Evolutionary conservation across 2,113 vertebrate species (phyloP).

Genomic region (Stomatorhinus ivindoensis): DNA sequence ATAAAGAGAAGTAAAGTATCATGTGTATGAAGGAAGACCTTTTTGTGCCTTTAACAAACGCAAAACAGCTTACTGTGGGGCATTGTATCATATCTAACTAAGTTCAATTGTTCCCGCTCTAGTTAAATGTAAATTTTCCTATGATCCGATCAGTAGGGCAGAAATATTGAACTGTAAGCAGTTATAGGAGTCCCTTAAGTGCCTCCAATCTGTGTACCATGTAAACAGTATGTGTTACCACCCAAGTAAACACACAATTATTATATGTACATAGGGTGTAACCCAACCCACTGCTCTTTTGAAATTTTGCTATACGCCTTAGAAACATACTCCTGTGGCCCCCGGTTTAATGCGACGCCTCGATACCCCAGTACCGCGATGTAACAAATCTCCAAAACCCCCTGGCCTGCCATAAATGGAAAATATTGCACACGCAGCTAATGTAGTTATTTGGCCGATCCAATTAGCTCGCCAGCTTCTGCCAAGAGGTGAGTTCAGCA

Average conservation of each 20-base stretch:
- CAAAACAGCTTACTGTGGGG: neutral
- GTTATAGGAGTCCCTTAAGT: neutral
- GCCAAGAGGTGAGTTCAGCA: neutral
- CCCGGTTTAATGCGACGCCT: too few relatives aligned
- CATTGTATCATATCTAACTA: neutral
- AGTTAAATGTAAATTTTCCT: neutral
- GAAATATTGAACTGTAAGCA: neutral
- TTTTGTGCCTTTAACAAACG: neutral
- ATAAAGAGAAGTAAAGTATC: neutral
- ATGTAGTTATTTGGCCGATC: neutral
- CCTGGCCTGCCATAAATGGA: neutral
- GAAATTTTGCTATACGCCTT: neutral
- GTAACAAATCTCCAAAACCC: neutral
- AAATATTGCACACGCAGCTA: conserved; percentile 1
- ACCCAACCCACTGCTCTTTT: neutral
- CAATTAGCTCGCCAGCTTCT: neutral
- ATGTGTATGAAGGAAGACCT: neutral
- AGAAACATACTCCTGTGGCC: neutral
- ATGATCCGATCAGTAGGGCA: neutral
- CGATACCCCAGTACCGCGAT: neutral
- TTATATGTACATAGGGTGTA: neutral
- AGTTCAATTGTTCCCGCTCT: neutral
- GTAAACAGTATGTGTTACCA: neutral
- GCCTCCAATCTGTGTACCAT: neutral
- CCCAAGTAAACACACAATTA: neutral